Percentiles rank a stretch among this genome's conserved stretches.
Conservation (phyloP, 2,797 vertebrate genomes). For the Bovichtus diacanthus region DNA sequence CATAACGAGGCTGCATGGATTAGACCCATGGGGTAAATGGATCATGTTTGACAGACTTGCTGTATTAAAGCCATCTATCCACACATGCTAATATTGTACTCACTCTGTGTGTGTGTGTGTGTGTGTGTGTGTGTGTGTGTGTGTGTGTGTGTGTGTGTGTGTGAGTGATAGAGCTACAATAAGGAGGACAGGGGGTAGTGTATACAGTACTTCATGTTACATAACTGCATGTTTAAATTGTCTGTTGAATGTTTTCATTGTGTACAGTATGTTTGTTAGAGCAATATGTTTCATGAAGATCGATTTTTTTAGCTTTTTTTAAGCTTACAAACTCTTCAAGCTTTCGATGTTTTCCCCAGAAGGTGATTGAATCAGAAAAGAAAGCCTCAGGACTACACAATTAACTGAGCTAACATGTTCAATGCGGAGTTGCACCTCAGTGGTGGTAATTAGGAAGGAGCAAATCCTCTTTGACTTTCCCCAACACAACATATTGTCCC, state of each 20-base stretch:
- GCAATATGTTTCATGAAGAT: not conserved
- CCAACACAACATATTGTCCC: not conserved
- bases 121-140: constrained; percentile 21
- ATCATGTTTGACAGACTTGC: constrained; percentile 83
- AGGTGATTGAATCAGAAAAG: not conserved
- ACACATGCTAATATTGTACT: constrained; percentile 82
- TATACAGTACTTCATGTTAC: not conserved
- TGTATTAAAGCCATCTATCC: constrained; percentile 83
- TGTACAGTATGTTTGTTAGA: not conserved
- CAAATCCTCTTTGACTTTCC: not conserved
- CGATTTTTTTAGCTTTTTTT: not conserved
- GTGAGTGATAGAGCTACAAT: not conserved
- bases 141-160: not conserved
- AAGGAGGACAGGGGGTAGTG: not conserved
- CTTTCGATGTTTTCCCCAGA: not conserved
- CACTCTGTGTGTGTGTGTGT: constrained; percentile 46
- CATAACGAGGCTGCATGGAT: constrained; percentile 60
- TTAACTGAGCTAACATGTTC: not conserved
- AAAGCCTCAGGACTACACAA: not conserved
- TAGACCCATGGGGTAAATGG: constrained; percentile 78
- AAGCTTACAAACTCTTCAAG: not conserved
- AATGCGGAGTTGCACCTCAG: not conserved
- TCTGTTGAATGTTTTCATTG: not conserved
- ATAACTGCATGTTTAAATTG: not conserved
- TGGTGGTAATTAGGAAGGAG: not conserved